Evolutionary conservation across 2,113 vertebrate genomes (phyloP).

Genomic region (Oxyruncus cristatus): DNA sequence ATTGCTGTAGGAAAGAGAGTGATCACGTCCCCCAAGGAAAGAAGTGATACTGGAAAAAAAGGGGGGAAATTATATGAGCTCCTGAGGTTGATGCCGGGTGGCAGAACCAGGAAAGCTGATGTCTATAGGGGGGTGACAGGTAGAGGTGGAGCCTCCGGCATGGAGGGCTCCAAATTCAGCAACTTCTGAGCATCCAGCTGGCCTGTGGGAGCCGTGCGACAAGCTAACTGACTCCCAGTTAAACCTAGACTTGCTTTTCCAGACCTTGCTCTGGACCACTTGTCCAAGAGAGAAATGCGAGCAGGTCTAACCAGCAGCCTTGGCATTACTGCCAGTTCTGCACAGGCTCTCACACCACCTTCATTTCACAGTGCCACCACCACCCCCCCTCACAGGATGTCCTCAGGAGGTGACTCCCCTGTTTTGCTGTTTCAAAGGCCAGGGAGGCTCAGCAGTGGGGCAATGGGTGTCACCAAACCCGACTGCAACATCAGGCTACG

Average conservation of each 20-base stretch:
- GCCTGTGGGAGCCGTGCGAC: neutral
- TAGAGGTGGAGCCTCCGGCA: neutral
- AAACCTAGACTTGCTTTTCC: neutral
- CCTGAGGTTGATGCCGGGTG: neutral
- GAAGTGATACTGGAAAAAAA: neutral
- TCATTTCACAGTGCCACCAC: neutral
- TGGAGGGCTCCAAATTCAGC: neutral
- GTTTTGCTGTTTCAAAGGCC: neutral
- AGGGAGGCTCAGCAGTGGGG: neutral
- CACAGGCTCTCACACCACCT: neutral
- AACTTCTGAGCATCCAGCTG: neutral
- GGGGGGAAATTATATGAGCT: neutral
- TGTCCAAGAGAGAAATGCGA: rapidly evolving
- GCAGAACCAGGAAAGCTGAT: neutral
- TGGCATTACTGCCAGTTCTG: neutral
- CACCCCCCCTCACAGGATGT: neutral
- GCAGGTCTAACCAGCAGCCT: neutral
- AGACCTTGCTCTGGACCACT: neutral
- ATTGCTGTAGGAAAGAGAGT: neutral
- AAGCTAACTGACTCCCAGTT: rapidly evolving
- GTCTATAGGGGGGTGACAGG: rapidly evolving
- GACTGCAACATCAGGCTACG: neutral
- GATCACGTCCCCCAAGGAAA: neutral
- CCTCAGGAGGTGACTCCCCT: neutral
- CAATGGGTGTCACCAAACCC: neutral